Base-by-base conservation (phyloP, 2,797 vertebrate genomes). In the Sparidentex hasta region DNA sequence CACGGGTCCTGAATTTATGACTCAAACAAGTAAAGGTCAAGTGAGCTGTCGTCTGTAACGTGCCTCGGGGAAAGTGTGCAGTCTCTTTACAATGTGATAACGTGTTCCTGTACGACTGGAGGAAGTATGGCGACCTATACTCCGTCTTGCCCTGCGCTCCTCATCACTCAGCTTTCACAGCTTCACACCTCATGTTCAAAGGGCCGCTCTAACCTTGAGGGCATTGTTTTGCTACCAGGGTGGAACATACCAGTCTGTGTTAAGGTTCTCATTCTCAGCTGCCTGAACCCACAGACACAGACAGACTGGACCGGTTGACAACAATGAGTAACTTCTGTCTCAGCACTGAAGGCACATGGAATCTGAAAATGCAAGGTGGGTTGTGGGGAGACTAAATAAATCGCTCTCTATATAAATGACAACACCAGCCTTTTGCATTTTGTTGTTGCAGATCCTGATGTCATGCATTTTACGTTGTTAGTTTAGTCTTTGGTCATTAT, bases 221-320 rank as follows among this genome's bases (percentile, higher is more conserved):
- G 57, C 68, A 74, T 72, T 72, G 71, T 71, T 83, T 59, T 33
- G 51, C 44, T 62, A 68, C 62, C 74, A 74, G 66, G 54, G 72
- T 85, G 74, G 66, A 81, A 88, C 81, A 89, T 80, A 69, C 68
- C 71, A 55, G 23, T 51, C 61, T 80, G 58, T 57, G 57, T 33
- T 61, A 33, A 81, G 65, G 74, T 38, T 55, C n/a, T 73, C 72
- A 76, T 74, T 71, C 75, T 58, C 87, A 87, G 86, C 82, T 88
- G 87, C 71, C 61, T 74, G 65, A 33, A 8, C 33, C 33, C 7
- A 8, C 33, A 33, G 33, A 61, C 46, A 51, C 27, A 63, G 51
- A 82, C 73, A 38, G 59, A 59, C 68, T 25, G 71, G 57, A 9
- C 46, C 43, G 57, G 47, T 56, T 65, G 76, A 69, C 27, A 27